phyloP scores from a whole-genome alignment of 2,113 vertebrate species.

The Megaceryle torquata region DNA sequence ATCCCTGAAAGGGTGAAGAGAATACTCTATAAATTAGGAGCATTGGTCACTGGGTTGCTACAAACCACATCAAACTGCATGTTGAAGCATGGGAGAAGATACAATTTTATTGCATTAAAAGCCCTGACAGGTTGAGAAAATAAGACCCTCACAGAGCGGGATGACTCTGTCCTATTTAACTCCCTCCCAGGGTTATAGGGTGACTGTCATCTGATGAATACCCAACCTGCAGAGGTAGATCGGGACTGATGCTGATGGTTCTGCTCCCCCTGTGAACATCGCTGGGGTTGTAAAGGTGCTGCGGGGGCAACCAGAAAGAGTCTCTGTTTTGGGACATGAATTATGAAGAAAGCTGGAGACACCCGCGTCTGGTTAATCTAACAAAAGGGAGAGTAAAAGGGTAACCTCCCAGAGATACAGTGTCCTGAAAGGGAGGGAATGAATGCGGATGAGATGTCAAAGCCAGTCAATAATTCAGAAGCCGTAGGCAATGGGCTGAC shows the following conservation, averaged over 20 bases:
- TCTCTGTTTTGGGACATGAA: neutral
- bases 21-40: neutral
- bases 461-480: neutral
- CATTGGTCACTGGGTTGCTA: neutral
- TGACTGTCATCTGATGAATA: neutral
- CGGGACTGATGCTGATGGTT: neutral
- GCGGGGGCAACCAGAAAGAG: neutral
- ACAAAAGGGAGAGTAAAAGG: constrained; percentile 14
- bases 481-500: neutral
- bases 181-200: neutral
- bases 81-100: rapidly evolving
- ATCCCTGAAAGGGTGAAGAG: neutral
- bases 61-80: neutral
- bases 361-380: neutral
- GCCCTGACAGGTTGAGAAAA: neutral
- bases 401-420: neutral
- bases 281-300: neutral
- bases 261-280: neutral
- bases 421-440: neutral
- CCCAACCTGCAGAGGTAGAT: neutral
- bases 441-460: neutral
- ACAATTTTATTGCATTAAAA: neutral
- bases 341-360: constrained; percentile 22
- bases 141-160: neutral
- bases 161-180: rapidly evolving